phyloP scores from a whole-genome alignment of 2,797 vertebrate species.

The Todus mexicanus region DNA sequence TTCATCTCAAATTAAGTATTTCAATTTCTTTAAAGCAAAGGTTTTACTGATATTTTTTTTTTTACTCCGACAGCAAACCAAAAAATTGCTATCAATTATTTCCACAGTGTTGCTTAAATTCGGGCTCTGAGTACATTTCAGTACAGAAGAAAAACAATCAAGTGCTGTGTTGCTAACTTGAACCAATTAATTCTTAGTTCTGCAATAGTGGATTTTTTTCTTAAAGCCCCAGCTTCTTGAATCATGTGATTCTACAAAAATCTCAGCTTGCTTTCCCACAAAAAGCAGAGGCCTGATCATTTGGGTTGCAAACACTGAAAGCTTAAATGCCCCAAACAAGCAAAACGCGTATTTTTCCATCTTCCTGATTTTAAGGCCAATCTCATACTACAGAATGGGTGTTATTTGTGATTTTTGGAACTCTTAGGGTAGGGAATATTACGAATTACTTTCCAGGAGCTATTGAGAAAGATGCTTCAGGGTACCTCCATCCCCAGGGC shows the following conservation, averaged over 20 bases:
- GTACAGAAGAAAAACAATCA: background rate
- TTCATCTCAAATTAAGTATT: background rate
- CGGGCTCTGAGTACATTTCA: background rate
- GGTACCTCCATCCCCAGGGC: background rate
- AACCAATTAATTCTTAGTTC: background rate
- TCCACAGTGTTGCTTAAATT: background rate
- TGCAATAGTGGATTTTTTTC: background rate
- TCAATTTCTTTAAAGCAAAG: background rate
- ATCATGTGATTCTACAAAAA: background rate
- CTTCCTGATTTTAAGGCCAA: background rate
- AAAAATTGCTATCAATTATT: background rate
- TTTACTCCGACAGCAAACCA: background rate
- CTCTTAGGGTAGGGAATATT: background rate
- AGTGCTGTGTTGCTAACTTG: background rate
- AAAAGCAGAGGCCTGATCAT: background rate
- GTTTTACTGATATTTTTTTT: background rate
- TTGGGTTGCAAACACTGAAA: background rate
- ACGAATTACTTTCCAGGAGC: background rate
- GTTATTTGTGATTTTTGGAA: background rate
- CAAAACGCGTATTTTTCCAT: background rate
- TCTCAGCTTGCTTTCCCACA: background rate
- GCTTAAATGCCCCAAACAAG: background rate
- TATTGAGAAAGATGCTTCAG: background rate
- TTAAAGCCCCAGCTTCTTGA: slow-evolving; percentile 15
- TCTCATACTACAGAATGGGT: background rate